Percentiles rank a stretch among this genome's conserved stretches.
These are phyloP conservation scores for Brachionus rubens DNA, from an alignment of 1,140 invertebrate genomes.

Conservation along the genomic window DNA sequence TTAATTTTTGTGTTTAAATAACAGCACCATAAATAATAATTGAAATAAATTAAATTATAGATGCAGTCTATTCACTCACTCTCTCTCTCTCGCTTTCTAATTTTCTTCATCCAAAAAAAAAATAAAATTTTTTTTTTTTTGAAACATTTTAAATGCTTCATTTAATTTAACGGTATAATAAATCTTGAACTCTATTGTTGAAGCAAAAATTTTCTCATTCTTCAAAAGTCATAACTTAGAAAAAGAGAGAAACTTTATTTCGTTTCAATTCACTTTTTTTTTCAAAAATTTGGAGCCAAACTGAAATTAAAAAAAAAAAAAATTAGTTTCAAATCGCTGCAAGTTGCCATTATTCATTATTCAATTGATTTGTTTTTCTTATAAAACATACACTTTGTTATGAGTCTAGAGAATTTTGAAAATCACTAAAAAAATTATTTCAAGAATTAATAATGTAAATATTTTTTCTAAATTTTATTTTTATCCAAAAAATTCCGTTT, in stretches of 20 bases:
- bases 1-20: constrained; percentile 43
- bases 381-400: too few species aligned
- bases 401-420: too few species aligned
- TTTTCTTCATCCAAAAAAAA: constrained; percentile 30
- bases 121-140: background rate
- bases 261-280: background rate
- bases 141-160: constrained; percentile 44
- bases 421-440: too few species aligned
- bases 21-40: constrained; percentile 46
- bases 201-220: constrained; percentile 19
- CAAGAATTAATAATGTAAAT: too few species aligned
- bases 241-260: background rate
- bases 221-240: background rate
- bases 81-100: background rate
- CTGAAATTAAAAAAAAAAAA: background rate
- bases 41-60: constrained; percentile 44
- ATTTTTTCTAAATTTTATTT: too few species aligned
- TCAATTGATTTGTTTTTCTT: background rate
- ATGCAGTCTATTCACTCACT: constrained; percentile 5
- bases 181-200: constrained; percentile 17
- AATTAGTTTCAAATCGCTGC: constrained; percentile 18
- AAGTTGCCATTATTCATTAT: constrained; percentile 20
- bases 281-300: background rate
- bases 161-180: constrained; percentile 41
- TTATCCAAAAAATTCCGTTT: too few species aligned